These are phyloP conservation scores for Gymnorhina tibicen DNA, from an alignment of 2,113 vertebrate species.

Conservation along the genomic window DNA sequence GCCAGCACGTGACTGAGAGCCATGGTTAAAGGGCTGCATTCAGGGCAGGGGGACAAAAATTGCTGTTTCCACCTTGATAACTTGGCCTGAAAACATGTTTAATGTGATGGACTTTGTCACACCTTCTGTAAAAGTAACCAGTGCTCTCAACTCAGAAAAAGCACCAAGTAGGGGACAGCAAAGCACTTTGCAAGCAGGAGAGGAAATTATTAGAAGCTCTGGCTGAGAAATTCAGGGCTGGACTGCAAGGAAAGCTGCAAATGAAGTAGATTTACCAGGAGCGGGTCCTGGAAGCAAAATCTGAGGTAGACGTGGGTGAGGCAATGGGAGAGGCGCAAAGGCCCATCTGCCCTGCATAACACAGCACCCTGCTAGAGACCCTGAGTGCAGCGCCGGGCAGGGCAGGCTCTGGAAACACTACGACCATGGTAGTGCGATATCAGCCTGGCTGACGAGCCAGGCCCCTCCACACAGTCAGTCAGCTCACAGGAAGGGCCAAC, in stretches of 20 bases:
- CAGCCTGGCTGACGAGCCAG: not conserved
- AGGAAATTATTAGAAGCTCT: not conserved
- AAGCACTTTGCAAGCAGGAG: not conserved
- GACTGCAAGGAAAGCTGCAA: not conserved
- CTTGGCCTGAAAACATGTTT: not conserved
- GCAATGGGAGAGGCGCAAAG: not conserved
- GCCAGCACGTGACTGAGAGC: not conserved
- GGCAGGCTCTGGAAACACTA: not conserved
- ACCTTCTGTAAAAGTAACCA: not conserved
- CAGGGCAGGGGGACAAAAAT: not conserved
- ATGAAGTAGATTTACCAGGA: not conserved
- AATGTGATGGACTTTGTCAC: not conserved
- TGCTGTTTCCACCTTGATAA: not conserved
- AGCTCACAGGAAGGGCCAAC: not conserved
- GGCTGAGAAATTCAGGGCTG: not conserved
- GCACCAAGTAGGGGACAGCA: not conserved
- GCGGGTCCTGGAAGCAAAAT: not conserved
- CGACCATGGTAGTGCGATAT: rapidly evolving
- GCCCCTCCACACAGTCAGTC: not conserved
- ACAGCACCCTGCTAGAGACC: not conserved
- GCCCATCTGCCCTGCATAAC: not conserved
- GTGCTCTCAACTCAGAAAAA: not conserved
- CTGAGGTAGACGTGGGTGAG: not conserved
- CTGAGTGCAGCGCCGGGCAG: not conserved
- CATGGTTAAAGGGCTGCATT: not conserved